A percentile compares a stretch with the other conserved stretches of the same genome.
Conservation (phyloP, 2,113 vertebrate genomes). For the Brachyistius frenatus region DNA sequence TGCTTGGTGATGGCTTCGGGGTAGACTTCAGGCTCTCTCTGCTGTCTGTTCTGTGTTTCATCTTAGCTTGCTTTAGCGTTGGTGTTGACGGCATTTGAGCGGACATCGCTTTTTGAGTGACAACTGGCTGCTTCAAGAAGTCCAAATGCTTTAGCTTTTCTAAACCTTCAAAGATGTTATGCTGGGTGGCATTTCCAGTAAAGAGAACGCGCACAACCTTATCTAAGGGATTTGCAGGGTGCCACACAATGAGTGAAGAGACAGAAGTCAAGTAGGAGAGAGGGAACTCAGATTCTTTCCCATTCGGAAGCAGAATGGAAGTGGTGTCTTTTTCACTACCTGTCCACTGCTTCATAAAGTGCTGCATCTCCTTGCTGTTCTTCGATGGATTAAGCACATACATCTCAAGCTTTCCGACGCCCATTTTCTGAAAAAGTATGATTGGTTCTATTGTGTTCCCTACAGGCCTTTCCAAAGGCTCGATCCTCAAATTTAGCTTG, state of each 20-base stretch:
- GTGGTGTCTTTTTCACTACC: conserved; percentile 91
- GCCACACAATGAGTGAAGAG: conserved; percentile 96
- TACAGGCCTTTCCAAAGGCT: conserved; percentile 89
- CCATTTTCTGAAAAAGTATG: conserved; percentile 98
- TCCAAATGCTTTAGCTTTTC: conserved; percentile 97
- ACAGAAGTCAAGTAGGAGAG: conserved; percentile 93
- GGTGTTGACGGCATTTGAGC: conserved; percentile 84
- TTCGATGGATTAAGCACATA: conserved; percentile 96
- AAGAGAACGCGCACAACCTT: conserved; percentile 96
- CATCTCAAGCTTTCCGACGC: conserved; percentile 97
- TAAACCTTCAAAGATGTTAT: conserved; percentile 93
- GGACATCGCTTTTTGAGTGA: conserved; percentile 91
- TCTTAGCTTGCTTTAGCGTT: conserved; percentile 90
- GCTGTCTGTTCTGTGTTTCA: conserved; percentile 93
- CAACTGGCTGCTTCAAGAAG: conserved; percentile 91
- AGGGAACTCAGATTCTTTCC: conserved; percentile 92
- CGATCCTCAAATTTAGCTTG: conserved; percentile 93
- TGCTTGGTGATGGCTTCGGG: conserved; percentile 87
- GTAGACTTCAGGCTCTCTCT: conserved; percentile 93
- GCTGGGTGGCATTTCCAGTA: conserved; percentile 94
- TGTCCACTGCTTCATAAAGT: conserved; percentile 97
- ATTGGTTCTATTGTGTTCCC: conserved; percentile 92
- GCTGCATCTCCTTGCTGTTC: conserved; percentile 94
- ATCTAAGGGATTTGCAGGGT: conserved; percentile 94
- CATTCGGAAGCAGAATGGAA: conserved; percentile 89